phyloP scores from a whole-genome alignment of 2,888 invertebrate species.

The Bellardia pandia region DNA sequence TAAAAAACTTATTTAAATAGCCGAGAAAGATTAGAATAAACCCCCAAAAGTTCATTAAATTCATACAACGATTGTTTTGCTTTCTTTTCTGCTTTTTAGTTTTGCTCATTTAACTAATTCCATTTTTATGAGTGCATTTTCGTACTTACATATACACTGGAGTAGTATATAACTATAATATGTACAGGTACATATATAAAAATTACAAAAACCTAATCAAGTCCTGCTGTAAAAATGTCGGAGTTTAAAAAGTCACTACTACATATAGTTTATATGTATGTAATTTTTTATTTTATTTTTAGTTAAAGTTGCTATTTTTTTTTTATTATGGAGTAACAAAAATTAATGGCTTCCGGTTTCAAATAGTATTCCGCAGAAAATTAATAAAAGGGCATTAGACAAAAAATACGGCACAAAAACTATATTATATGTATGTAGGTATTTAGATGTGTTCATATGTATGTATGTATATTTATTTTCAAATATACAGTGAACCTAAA shows the following conservation, averaged over 20 bases:
- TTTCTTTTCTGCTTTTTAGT: background rate
- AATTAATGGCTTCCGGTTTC: conserved; percentile 73
- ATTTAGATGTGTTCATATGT: conserved; percentile 6
- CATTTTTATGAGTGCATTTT: conserved; percentile 53
- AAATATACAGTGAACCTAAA: conserved; percentile 1
- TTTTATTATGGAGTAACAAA: conserved; percentile 61
- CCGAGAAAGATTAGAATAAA: conserved; percentile 34
- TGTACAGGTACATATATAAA: background rate
- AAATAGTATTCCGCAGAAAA: conserved; percentile 72
- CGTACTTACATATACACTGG: background rate
- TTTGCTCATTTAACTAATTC: conserved; percentile 28
- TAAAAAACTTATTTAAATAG: conserved; percentile 16
- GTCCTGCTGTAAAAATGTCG: conserved; percentile 52
- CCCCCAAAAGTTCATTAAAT: conserved; percentile 30
- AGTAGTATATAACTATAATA: background rate
- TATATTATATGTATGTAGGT: conserved; percentile 1
- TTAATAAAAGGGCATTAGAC: conserved; percentile 72
- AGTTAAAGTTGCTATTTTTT: conserved; percentile 16
- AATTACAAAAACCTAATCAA: conserved; percentile 51
- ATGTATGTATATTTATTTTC: conserved; percentile 23
- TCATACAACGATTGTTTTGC: background rate
- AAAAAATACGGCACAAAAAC: conserved; percentile 55
- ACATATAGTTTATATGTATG: conserved; percentile 6
- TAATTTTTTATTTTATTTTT: conserved; percentile 4
- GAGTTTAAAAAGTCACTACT: conserved; percentile 50